These are phyloP conservation scores for Mimachlamys varia DNA, from an alignment of 2,888 invertebrate species.

Conservation along the genomic window DNA sequence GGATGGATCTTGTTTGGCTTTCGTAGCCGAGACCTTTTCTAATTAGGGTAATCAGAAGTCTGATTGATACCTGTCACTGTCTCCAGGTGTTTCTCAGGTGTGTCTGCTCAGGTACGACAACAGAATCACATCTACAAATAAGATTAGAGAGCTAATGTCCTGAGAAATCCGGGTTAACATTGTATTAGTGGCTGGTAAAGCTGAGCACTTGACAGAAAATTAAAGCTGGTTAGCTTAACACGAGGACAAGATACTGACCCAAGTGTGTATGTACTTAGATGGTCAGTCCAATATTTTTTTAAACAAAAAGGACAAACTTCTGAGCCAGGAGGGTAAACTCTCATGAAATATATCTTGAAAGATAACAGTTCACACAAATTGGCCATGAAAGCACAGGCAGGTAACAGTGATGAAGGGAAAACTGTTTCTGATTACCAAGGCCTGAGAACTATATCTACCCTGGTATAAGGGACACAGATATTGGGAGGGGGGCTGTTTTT, in stretches of 20 bases:
- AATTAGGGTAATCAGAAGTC: constrained; percentile 8
- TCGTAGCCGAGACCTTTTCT: background rate
- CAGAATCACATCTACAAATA: constrained; percentile 25
- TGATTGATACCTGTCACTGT: constrained; percentile 22
- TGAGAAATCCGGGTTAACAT: background rate
- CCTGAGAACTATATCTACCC: no score
- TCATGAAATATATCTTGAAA: no score
- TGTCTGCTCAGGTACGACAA: constrained; percentile 2
- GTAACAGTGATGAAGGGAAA: background rate
- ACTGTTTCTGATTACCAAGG: no score
- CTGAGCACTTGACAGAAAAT: background rate
- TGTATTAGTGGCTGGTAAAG: no score
- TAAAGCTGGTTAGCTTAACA: background rate
- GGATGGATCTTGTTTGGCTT: background rate
- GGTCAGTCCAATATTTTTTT: no score
- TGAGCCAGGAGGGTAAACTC: no score
- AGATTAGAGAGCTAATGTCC: constrained; percentile 1
- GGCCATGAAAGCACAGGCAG: background rate
- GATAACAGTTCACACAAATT: no score
- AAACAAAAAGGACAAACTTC: no score
- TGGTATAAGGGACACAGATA: no score
- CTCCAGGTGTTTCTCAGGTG: background rate
- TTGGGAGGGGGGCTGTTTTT: no score
- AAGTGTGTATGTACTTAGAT: background rate
- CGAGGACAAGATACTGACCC: background rate